These are phyloP conservation scores for Mercenaria mercenaria DNA, from an alignment of 1,140 invertebrate species.

Conservation along the genomic window DNA sequence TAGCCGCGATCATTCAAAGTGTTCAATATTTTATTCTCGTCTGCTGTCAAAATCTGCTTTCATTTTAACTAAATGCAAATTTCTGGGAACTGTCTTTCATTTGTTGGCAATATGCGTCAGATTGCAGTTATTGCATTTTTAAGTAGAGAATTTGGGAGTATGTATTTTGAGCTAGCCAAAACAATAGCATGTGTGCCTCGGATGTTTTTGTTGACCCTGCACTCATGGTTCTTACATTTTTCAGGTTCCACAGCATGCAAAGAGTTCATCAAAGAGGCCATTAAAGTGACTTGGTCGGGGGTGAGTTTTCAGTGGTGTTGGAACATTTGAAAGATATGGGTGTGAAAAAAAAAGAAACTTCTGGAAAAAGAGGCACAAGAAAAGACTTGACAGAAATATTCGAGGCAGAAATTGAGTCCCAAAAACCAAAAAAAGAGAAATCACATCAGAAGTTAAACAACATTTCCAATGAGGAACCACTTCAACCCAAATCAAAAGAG, in stretches of 20 bases:
- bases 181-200: too few relatives aligned
- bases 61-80: too few relatives aligned
- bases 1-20: too few relatives aligned
- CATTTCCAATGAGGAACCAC: neutral
- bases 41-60: too few relatives aligned
- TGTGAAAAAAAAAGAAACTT: neutral
- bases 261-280: neutral
- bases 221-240: too few relatives aligned
- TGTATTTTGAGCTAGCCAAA: too few relatives aligned
- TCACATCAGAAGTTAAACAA: neutral
- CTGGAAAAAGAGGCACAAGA: slow-evolving; percentile 16
- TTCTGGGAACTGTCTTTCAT: too few relatives aligned
- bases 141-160: too few relatives aligned
- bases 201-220: too few relatives aligned
- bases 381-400: slow-evolving; percentile 4
- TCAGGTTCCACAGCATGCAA: slow-evolving; percentile 6
- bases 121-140: too few relatives aligned
- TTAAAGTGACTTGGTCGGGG: neutral
- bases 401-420: neutral
- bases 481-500: neutral
- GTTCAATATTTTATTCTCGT: too few relatives aligned
- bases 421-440: neutral
- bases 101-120: too few relatives aligned
- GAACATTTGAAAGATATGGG: slow-evolving; percentile 8
- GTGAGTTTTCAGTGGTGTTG: slow-evolving; percentile 11